Base-by-base conservation (phyloP, 2,888 invertebrate species). In the Proisotoma minuta region DNA sequence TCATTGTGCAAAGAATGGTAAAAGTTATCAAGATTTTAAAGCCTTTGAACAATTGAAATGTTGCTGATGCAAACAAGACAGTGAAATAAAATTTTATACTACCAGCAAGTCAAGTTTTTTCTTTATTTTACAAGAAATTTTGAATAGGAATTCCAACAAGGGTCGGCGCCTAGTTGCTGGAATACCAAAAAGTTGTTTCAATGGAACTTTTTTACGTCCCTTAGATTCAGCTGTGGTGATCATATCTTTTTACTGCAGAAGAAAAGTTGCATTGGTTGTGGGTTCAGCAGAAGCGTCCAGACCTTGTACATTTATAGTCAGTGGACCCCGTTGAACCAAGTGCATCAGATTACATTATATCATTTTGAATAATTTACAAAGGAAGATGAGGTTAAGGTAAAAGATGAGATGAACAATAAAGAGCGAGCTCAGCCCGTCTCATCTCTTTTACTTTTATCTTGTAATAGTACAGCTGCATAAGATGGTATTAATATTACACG, bases 81-180 rank as follows among this genome's bases (percentile, higher is more conserved):
- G 34, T 34, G 15, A 34, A 34, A 15, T 34, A 34, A 10, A 34
- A 15, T n/a, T 15, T 34, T 10, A 34, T 34, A 10, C 34, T 15
- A 34, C 8, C 5, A 47, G 47, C 12, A 47, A 18, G 20, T 47
- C n/a, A 8, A 47, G 47, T 47, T 47, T 47, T 47, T 47, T 15
- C 12, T 3, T 49, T 8, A 3, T 43, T 15, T 43, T 43, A n/a
- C n/a, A 34, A 34, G 34, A 34, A 34, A 22, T 20, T 5, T 52
- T 52, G 52, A 52, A 52, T 52, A 52, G 52, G n/a, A 52, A 52
- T 52, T 52, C 52, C 52, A 52, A 28, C n/a, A 27, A 52, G 8
- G 52, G 28, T 28, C 52, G 52, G 52, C 52, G 52, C 52, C 52
- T 52, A 28, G 12, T 27, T 26, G 52, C 52, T 52, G 15, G 29